A percentile compares a stretch with the other conserved stretches of the same genome.
Evolutionary conservation across 2,888 invertebrate species (phyloP).

Genomic region (Nymphalis urticae): DNA sequence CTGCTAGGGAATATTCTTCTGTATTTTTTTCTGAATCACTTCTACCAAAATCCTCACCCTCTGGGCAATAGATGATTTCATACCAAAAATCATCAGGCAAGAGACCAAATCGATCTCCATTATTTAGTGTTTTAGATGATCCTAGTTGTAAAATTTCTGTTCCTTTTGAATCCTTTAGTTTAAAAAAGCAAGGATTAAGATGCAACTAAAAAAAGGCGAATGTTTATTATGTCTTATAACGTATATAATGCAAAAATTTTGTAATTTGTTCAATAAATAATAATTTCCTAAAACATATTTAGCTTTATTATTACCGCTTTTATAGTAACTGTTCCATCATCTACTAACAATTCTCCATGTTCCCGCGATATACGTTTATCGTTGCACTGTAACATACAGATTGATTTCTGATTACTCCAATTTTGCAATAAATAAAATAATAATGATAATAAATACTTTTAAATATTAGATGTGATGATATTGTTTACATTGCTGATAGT

Average conservation of each 20-base stretch:
- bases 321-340: conserved; percentile 57
- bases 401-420: conserved; percentile 1
- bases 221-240: conserved; percentile 2
- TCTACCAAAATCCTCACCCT: conserved; percentile 26
- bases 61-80: conserved; percentile 50
- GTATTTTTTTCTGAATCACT: conserved; percentile 26
- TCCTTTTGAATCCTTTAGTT: conserved; percentile 49
- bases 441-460: too few species aligned
- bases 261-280: neutral
- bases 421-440: too few species aligned
- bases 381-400: conserved; percentile 61
- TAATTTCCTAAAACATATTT: neutral
- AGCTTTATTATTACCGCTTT: conserved; percentile 61
- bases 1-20: conserved; percentile 29
- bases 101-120: conserved; percentile 79
- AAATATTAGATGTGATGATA: too few species aligned
- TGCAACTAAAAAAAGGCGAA: conserved; percentile 67
- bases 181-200: conserved; percentile 79
- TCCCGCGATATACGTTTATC: conserved; percentile 79
- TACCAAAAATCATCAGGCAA: conserved; percentile 77
- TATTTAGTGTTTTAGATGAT: conserved; percentile 51
- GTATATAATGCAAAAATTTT: neutral
- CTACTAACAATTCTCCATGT: conserved; percentile 73
- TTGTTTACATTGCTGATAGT: too few species aligned
- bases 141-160: conserved; percentile 61